Conservation (phyloP, 2,888 invertebrate species). For the Abscondita cerata region DNA sequence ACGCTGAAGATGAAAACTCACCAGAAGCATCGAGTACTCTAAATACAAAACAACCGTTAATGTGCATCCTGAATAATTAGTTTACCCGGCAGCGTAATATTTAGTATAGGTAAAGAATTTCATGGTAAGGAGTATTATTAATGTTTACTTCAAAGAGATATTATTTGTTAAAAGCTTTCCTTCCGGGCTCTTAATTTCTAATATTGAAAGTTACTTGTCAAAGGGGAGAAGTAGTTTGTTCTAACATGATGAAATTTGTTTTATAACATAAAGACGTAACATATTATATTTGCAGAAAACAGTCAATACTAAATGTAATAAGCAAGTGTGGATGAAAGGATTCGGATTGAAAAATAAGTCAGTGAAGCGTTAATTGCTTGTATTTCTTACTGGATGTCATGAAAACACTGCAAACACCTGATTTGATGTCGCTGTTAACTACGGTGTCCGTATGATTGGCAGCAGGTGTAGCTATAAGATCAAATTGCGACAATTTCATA, state of each 20-base stretch:
- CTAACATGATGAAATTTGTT: not conserved
- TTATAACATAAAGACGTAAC: no score
- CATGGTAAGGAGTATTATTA: no score
- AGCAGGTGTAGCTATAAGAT: slow-evolving; percentile 77
- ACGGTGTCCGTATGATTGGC: slow-evolving; percentile 69
- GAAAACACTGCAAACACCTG: slow-evolving; percentile 43
- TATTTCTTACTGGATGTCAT: slow-evolving; percentile 21
- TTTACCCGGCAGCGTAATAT: no score
- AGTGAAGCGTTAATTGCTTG: slow-evolving; percentile 5
- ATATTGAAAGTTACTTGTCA: slow-evolving; percentile 7
- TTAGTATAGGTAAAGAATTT: no score
- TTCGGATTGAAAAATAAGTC: not conserved
- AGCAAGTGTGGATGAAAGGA: not conserved
- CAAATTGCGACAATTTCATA: slow-evolving; percentile 86
- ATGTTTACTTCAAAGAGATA: no score
- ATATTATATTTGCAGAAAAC: no score
- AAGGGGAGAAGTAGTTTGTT: slow-evolving; percentile 6
- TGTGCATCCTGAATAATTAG: no score
- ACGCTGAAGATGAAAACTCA: slow-evolving; percentile 78
- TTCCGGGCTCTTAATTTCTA: not conserved
- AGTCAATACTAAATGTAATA: no score
- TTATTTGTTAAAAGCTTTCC: not conserved
- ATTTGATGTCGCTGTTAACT: slow-evolving; percentile 50
- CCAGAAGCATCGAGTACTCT: slow-evolving; percentile 76
- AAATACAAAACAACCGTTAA: slow-evolving; percentile 1